These are phyloP conservation scores for Steinernema khuongi DNA, from an alignment of 1,140 invertebrate genomes.

Conservation along the genomic window DNA sequence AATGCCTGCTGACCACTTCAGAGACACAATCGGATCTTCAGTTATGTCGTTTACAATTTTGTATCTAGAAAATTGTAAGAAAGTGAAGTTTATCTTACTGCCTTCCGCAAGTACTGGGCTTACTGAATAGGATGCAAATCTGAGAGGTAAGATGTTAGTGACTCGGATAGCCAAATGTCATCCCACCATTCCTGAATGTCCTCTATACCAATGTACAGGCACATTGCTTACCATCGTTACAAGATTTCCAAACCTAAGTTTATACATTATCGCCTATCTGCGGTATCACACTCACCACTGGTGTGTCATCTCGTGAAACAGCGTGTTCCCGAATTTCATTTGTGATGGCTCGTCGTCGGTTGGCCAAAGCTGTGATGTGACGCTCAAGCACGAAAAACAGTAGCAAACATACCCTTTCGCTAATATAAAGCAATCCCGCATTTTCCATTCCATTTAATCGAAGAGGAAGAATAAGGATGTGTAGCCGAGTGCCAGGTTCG, in stretches of 20 bases:
- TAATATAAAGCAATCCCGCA: slow-evolving; percentile 39
- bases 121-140: slow-evolving; percentile 29
- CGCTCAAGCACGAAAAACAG: background rate
- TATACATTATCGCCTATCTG: background rate
- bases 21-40: slow-evolving; percentile 25
- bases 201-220: slow-evolving; percentile 1
- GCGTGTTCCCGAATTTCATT: slow-evolving; percentile 33
- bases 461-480: slow-evolving; percentile 38
- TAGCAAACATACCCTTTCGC: slow-evolving; percentile 26
- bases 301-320: slow-evolving; percentile 44
- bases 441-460: slow-evolving; percentile 46
- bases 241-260: slow-evolving; percentile 39
- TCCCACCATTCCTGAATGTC: slow-evolving; percentile 34
- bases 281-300: slow-evolving; percentile 33
- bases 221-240: slow-evolving; percentile 26
- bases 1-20: slow-evolving; percentile 33
- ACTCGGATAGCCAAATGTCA: slow-evolving; percentile 45
- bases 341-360: slow-evolving; percentile 3
- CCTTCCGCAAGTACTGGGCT: slow-evolving; percentile 1
- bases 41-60: slow-evolving; percentile 26
- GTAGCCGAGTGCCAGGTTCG: slow-evolving; percentile 30
- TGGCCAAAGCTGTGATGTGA: slow-evolving; percentile 36
- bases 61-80: slow-evolving; percentile 16
- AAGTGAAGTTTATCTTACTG: slow-evolving; percentile 17
- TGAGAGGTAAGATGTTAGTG: slow-evolving; percentile 31